A percentile compares a stretch with the other conserved stretches of the same genome.
phyloP scores from a whole-genome alignment of 37 sponge, comb jelly and placozoan species.

The Agelas oroides region DNA sequence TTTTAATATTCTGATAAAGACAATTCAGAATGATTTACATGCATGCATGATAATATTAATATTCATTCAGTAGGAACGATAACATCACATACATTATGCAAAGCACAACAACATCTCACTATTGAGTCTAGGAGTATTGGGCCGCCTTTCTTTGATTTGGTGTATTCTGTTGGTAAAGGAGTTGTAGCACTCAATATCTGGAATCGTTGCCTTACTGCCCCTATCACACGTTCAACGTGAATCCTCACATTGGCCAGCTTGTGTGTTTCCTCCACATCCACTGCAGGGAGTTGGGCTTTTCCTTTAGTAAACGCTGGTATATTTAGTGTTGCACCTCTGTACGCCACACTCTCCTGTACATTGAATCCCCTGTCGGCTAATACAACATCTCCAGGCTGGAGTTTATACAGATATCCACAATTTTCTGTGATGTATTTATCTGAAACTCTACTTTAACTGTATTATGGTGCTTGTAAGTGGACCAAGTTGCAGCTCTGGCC shows the following conservation, averaged over 20 bases:
- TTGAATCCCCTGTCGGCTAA: slow-evolving; percentile 84
- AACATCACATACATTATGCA: no score
- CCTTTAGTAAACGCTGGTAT: slow-evolving; percentile 80
- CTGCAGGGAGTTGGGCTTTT: slow-evolving; percentile 60
- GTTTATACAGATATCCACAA: slow-evolving; percentile 60
- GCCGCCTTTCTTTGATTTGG: no score
- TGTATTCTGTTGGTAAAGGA: slow-evolving; percentile 1
- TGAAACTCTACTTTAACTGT: slow-evolving; percentile 73
- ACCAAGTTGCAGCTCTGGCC: slow-evolving; percentile 58
- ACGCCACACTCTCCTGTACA: slow-evolving; percentile 72
- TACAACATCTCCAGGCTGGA: slow-evolving; percentile 78
- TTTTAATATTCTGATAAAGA: no score
- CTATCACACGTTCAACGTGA: slow-evolving; percentile 84
- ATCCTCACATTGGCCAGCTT: slow-evolving; percentile 83
- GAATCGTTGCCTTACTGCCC: slow-evolving; percentile 62
- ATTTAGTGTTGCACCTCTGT: slow-evolving; percentile 47
- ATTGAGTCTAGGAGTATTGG: no score
- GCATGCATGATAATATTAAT: no score
- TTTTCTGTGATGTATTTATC: slow-evolving; percentile 73
- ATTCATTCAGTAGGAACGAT: no score
- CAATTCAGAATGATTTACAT: no score
- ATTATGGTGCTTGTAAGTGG: slow-evolving; percentile 77
- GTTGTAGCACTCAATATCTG: slow-evolving; percentile 55
- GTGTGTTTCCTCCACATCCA: slow-evolving; percentile 68
- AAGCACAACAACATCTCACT: no score